These are phyloP conservation scores for Saguinus midas DNA, from an alignment of 2,113 vertebrate genomes.

Conservation along the genomic window DNA sequence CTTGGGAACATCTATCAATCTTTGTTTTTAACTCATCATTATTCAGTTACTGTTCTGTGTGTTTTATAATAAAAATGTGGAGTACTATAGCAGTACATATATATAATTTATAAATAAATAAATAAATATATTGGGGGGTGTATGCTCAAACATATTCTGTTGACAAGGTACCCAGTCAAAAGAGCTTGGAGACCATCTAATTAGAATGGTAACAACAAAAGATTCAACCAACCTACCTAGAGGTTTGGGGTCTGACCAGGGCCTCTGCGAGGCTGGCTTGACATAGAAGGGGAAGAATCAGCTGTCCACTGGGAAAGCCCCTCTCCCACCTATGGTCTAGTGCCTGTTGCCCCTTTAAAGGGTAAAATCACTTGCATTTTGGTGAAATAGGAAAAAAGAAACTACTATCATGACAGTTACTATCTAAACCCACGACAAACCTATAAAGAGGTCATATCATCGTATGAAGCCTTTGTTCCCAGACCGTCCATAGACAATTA, in stretches of 20 bases:
- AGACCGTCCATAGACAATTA: background rate
- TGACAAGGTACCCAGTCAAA: background rate
- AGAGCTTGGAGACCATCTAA: background rate
- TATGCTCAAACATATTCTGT: background rate
- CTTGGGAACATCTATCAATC: background rate
- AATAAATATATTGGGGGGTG: background rate
- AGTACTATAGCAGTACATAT: background rate
- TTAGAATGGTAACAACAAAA: background rate
- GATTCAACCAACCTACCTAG: background rate
- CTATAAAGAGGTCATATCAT: background rate
- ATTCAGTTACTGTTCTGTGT: background rate
- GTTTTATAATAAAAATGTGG: background rate
- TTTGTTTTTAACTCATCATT: background rate
- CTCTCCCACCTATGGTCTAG: background rate
- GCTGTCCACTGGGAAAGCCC: background rate
- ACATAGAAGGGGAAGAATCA: background rate
- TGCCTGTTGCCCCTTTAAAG: background rate
- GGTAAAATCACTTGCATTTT: conserved; percentile 15
- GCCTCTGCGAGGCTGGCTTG: background rate
- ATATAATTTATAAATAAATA: conserved; percentile 34
- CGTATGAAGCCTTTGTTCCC: background rate
- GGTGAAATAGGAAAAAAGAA: background rate
- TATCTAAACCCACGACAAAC: background rate
- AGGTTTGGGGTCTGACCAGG: background rate
- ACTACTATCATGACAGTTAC: background rate